Percentiles rank a stretch among this genome's conserved stretches.
Evolutionary conservation across 1,140 invertebrate genomes (phyloP).

Genomic region (Gonatopus flavifemur): DNA sequence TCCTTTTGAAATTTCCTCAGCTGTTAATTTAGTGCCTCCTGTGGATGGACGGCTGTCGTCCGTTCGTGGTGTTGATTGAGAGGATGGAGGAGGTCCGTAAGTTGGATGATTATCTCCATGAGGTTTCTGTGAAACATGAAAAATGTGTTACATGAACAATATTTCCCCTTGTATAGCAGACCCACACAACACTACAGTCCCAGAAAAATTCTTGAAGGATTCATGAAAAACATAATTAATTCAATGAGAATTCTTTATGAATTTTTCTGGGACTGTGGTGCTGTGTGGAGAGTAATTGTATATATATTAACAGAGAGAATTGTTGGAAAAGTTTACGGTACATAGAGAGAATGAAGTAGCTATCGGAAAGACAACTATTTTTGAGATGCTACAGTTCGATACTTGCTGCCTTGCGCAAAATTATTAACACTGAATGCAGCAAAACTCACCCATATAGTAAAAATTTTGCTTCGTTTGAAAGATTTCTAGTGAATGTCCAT

Average conservation of each 20-base stretch:
- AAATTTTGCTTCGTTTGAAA: too few species aligned
- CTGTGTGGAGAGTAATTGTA: conserved; percentile 1
- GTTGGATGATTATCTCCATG: conserved; percentile 16
- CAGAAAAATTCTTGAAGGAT: not conserved
- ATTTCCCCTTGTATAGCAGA: too few species aligned
- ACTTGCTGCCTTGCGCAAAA: too few species aligned
- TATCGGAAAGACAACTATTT: too few species aligned
- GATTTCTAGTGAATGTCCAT: too few species aligned
- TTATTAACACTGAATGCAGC: too few species aligned
- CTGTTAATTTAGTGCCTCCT: conserved; percentile 39
- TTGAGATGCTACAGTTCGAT: too few species aligned
- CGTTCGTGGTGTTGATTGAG: conserved; percentile 15
- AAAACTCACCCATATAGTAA: too few species aligned
- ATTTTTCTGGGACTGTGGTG: not conserved
- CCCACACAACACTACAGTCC: not conserved
- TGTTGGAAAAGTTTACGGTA: too few species aligned
- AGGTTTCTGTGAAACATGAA: conserved; percentile 22
- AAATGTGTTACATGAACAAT: not conserved
- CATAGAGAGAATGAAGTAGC: too few species aligned
- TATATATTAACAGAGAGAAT: too few species aligned
- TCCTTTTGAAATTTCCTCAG: conserved; percentile 53
- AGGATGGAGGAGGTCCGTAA: conserved; percentile 12
- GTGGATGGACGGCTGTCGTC: conserved; percentile 24
- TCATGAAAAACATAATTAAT: not conserved
- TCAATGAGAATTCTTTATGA: not conserved